These are phyloP conservation scores for Oncorhynchus kisutch DNA, from an alignment of 2,113 vertebrate species.

Conservation along the genomic window DNA sequence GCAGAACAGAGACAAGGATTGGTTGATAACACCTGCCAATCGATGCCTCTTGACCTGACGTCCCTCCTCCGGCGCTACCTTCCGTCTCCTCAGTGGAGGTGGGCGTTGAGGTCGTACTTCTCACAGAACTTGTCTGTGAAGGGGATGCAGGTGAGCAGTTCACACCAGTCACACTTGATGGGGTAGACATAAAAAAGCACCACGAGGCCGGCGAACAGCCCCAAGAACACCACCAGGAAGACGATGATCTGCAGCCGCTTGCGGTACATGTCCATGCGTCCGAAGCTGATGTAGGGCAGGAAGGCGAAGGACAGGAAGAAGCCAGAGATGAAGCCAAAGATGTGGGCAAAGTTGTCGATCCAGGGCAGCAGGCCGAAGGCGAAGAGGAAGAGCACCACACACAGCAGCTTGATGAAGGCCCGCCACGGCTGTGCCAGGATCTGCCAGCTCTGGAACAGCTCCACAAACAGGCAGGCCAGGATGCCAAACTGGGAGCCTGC, in stretches of 20 bases:
- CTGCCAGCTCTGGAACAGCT: conserved; percentile 98
- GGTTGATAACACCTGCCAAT: conserved; percentile 18
- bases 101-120: conserved; percentile 96
- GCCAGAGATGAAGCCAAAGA: conserved; percentile 92
- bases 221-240: conserved; percentile 89
- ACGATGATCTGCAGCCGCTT: conserved; percentile 96
- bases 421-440: conserved; percentile 95
- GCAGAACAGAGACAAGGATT: conserved; percentile 26
- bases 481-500: conserved; percentile 98
- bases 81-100: conserved; percentile 84
- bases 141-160: conserved; percentile 96
- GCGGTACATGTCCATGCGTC: conserved; percentile 93
- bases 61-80: conserved; percentile 12
- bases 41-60: conserved; percentile 38
- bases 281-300: conserved; percentile 97
- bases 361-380: conserved; percentile 95
- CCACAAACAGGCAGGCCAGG: conserved; percentile 97
- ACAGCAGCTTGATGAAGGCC: conserved; percentile 92
- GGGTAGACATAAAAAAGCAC: conserved; percentile 95
- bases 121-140: conserved; percentile 99
- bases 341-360: conserved; percentile 98
- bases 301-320: conserved; percentile 98
- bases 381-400: conserved; percentile 95
- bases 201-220: conserved; percentile 92
- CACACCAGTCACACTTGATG: conserved; percentile 95